phyloP scores from a whole-genome alignment of 1,140 invertebrate species.

The Vollenhovia emeryi region DNA sequence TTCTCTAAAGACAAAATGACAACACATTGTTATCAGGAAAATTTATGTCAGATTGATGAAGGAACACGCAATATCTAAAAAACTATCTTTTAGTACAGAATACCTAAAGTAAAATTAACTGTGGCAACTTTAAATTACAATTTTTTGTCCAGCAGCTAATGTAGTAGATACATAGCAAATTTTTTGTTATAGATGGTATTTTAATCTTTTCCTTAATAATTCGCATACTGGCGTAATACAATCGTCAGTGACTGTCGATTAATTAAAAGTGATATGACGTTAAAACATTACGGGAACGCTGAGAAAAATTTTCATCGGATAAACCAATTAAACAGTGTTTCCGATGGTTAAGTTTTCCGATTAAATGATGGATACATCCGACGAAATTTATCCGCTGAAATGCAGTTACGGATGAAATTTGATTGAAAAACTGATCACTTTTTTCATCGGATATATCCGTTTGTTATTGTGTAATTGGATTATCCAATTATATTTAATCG shows the following conservation, averaged over 20 bases:
- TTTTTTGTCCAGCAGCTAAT: neutral
- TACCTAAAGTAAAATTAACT: neutral
- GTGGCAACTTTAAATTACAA: neutral
- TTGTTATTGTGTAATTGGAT: no score
- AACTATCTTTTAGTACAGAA: neutral
- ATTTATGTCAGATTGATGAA: conserved; percentile 30
- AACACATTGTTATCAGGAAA: neutral
- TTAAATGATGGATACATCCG: no score
- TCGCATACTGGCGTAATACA: neutral
- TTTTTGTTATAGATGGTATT: neutral
- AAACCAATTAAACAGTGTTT: no score
- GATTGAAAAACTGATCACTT: no score
- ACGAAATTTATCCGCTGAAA: no score
- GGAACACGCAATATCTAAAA: neutral
- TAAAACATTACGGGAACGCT: neutral
- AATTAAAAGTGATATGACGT: neutral
- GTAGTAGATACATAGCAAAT: neutral
- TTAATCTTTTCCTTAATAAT: neutral
- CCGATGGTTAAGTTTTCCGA: no score
- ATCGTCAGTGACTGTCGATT: neutral
- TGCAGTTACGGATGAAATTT: no score
- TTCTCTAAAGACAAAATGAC: neutral
- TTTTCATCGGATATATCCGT: no score
- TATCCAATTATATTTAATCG: no score
- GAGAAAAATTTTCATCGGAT: no score